These are phyloP conservation scores for Malaclemys terrapin DNA, from an alignment of 2,113 vertebrate genomes.

Conservation along the genomic window DNA sequence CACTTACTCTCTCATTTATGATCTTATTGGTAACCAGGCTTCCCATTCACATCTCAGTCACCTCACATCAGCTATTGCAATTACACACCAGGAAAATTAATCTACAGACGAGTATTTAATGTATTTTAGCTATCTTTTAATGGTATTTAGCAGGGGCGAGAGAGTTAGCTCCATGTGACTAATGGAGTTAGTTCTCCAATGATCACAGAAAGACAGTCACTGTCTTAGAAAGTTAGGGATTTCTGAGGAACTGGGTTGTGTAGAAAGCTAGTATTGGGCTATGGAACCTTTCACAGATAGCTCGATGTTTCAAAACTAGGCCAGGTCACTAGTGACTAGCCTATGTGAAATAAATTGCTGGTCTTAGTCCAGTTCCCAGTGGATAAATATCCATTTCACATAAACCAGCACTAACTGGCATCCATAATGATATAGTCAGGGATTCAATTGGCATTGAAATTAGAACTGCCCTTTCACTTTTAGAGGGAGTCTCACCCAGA, in stretches of 20 bases:
- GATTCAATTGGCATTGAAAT: neutral
- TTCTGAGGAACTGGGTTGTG: neutral
- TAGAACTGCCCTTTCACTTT: neutral
- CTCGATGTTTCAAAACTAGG: neutral
- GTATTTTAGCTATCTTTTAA: neutral
- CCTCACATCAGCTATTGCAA: neutral
- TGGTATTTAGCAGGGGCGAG: accelerated
- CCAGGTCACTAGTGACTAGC: neutral
- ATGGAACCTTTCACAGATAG: neutral
- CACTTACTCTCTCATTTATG: neutral
- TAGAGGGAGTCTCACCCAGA: neutral
- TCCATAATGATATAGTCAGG: neutral
- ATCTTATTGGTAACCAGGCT: neutral
- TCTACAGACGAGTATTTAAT: neutral
- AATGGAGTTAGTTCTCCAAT: neutral
- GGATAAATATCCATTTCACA: neutral
- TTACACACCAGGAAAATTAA: neutral
- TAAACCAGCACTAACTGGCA: neutral
- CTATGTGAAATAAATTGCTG: neutral
- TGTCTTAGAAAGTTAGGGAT: neutral
- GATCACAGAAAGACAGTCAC: neutral
- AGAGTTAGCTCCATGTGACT: neutral
- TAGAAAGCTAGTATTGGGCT: neutral
- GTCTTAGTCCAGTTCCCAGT: neutral
- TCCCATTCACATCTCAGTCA: neutral